These are phyloP conservation scores for Lethenteron reissneri DNA, from an alignment of 2,113 vertebrate genomes.

Conservation along the genomic window DNA sequence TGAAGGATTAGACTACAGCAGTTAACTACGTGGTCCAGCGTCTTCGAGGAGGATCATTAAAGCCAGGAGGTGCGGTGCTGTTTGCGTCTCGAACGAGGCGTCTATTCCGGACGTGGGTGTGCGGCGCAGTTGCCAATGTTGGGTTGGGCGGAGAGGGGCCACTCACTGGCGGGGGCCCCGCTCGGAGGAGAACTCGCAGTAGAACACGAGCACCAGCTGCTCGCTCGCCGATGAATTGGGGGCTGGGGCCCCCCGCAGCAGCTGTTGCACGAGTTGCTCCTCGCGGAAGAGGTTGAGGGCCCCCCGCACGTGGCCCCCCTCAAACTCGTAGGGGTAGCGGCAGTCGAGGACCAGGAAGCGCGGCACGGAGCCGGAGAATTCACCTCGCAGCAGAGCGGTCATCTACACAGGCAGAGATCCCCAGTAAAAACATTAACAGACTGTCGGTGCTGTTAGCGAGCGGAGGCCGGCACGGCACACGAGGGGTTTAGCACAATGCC, in stretches of 20 bases:
- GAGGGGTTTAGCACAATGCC: no score
- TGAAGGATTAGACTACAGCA: no score
- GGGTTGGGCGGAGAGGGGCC: no score
- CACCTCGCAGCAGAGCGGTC: slow-evolving; percentile 18
- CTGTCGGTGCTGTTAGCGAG: slow-evolving; percentile 3
- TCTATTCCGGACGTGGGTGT: no score
- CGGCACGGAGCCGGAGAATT: slow-evolving; percentile 18
- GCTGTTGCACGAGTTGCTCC: slow-evolving; percentile 18
- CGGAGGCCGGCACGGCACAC: slow-evolving; percentile 6
- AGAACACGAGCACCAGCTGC: slow-evolving; percentile 18
- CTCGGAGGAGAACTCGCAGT: slow-evolving; percentile 34
- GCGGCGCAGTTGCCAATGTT: no score
- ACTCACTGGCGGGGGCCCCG: slow-evolving; percentile 24
- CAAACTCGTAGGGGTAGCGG: slow-evolving; percentile 25
- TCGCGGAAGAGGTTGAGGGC: slow-evolving; percentile 22
- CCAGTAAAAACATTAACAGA: background rate
- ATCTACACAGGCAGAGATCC: slow-evolving; percentile 13
- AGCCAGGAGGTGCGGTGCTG: no score
- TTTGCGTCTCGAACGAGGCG: no score
- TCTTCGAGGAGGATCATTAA: no score
- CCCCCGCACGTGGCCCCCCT: slow-evolving; percentile 26
- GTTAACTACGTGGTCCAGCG: no score
- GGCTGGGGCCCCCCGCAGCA: slow-evolving; percentile 18
- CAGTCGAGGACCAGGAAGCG: slow-evolving; percentile 23
- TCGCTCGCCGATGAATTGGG: slow-evolving; percentile 12